Evolutionary conservation across 2,888 invertebrate genomes (phyloP).

Genomic region (Strigamia crassipes): DNA sequence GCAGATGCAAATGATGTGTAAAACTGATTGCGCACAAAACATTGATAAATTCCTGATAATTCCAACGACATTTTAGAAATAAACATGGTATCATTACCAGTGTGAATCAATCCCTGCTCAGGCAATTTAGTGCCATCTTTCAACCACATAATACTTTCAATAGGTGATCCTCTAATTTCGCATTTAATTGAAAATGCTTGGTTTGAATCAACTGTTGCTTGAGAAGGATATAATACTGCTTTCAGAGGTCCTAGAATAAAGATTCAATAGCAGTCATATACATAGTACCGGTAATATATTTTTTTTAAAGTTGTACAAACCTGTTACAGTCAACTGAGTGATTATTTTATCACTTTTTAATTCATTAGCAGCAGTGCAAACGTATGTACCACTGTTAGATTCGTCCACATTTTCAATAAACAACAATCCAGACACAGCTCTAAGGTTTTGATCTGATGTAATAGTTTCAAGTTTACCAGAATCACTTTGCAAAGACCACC

Average conservation of each 20-base stretch:
- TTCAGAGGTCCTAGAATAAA: not conserved
- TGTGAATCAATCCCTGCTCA: not conserved
- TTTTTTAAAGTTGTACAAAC: not conserved
- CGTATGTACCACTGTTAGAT: not conserved
- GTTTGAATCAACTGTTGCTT: not conserved
- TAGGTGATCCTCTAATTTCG: not conserved
- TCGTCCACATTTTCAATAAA: not conserved
- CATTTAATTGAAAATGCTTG: not conserved
- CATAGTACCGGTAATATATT: too few relatives aligned
- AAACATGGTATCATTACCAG: not conserved
- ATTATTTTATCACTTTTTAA: not conserved
- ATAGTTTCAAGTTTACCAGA: not conserved
- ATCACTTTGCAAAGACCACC: not conserved
- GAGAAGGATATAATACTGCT: not conserved
- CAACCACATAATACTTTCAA: constrained; percentile 14
- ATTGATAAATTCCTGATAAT: not conserved
- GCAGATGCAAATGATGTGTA: not conserved
- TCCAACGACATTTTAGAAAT: constrained; percentile 26
- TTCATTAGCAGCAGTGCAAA: not conserved
- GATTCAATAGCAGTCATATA: not conserved
- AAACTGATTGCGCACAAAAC: constrained; percentile 17
- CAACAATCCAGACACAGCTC: not conserved
- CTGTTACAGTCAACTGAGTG: not conserved
- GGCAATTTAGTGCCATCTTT: constrained; percentile 36
- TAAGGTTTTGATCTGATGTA: not conserved